Evolutionary conservation across 2,888 invertebrate genomes (phyloP).

Genomic region (Erpobdella octoculata): DNA sequence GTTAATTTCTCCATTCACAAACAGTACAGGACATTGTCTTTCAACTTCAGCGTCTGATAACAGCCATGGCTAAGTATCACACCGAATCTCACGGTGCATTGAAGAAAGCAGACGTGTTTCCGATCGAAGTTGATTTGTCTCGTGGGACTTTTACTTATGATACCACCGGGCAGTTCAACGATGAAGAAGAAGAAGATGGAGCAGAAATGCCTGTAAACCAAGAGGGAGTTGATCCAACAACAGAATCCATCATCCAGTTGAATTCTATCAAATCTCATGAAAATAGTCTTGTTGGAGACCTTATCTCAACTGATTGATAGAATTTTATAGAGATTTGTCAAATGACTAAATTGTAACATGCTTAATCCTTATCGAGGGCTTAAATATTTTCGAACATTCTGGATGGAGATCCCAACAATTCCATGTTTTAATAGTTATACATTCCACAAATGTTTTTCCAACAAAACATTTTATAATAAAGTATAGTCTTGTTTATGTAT

Average conservation of each 20-base stretch:
- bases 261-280: not conserved
- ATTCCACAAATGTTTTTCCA: no score
- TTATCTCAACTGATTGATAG: constrained; percentile 18
- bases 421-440: no score
- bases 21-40: constrained; percentile 77
- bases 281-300: not conserved
- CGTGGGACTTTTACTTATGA: constrained; percentile 78
- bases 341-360: no score
- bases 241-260: no score
- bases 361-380: not conserved
- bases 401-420: no score
- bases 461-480: no score
- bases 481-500: no score
- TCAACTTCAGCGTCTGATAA: constrained; percentile 68
- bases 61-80: constrained; percentile 70
- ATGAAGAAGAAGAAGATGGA: constrained; percentile 35
- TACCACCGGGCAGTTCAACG: constrained; percentile 48
- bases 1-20: not conserved
- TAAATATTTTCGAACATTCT: not conserved
- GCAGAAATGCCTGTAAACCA: constrained; percentile 5
- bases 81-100: constrained; percentile 70
- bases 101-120: constrained; percentile 69
- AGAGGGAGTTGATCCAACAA: not conserved
- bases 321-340: no score
- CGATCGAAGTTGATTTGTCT: constrained; percentile 80